These are phyloP conservation scores for Tamandua tetradactyla DNA, from an alignment of 2,797 vertebrate genomes.

Conservation along the genomic window DNA sequence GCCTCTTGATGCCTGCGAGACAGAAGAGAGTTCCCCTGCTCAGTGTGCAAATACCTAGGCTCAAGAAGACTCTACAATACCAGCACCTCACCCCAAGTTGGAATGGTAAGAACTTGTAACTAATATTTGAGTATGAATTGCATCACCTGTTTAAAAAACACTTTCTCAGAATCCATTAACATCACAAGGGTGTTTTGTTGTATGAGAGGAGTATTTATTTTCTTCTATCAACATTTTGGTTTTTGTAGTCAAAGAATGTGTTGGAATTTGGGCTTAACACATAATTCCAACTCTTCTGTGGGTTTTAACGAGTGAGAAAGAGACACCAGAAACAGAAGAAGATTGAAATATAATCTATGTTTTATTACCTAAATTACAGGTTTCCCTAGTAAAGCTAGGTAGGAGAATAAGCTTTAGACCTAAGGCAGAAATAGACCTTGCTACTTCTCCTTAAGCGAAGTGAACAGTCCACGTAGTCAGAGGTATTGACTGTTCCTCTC, in stretches of 20 bases:
- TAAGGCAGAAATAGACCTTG: background rate
- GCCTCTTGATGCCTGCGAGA: background rate
- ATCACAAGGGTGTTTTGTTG: background rate
- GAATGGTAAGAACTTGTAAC: too few species aligned
- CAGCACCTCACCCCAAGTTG: background rate
- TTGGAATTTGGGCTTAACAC: background rate
- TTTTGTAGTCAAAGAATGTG: background rate
- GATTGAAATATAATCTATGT: background rate
- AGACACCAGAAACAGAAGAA: background rate
- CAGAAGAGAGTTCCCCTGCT: too few species aligned
- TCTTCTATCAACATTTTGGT: background rate
- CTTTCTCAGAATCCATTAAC: background rate
- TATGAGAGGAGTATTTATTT: background rate
- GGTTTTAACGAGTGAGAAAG: background rate
- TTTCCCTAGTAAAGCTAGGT: background rate
- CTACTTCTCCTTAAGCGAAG: background rate
- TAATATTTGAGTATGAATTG: background rate
- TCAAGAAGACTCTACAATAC: background rate
- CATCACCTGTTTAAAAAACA: background rate
- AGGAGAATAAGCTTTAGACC: background rate
- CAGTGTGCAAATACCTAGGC: background rate
- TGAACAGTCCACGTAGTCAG: background rate
- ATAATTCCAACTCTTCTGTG: background rate
- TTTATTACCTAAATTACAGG: background rate
- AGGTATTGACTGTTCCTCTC: background rate